A percentile compares a stretch with the other conserved stretches of the same genome.
These are phyloP conservation scores for Boloria euphrosyne DNA, from an alignment of 2,888 invertebrate species.

Conservation along the genomic window DNA sequence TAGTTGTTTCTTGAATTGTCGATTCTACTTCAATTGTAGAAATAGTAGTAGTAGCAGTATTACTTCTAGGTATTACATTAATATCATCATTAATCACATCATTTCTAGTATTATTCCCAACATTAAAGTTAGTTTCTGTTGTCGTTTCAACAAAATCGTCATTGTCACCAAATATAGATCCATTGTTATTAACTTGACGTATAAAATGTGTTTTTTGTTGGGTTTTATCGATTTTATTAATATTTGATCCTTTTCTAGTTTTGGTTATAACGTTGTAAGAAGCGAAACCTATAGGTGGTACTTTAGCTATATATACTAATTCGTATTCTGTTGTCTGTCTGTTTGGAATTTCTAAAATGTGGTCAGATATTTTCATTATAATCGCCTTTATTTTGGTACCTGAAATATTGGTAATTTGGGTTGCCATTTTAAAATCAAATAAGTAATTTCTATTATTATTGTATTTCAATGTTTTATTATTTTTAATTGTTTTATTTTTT, in stretches of 20 bases:
- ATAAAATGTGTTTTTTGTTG: conserved; percentile 52
- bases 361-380: conserved; percentile 82
- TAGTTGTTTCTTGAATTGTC: conserved; percentile 15
- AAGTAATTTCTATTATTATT: too few species aligned
- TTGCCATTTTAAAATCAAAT: too few species aligned
- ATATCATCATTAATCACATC: conserved; percentile 16
- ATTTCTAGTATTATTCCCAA: conserved; percentile 14
- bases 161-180: conserved; percentile 40
- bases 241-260: conserved; percentile 43
- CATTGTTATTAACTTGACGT: conserved; percentile 48
- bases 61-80: conserved; percentile 16
- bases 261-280: conserved; percentile 78
- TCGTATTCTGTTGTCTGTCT: conserved; percentile 83
- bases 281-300: conserved; percentile 87
- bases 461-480: too few species aligned
- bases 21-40: conserved; percentile 14
- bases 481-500: too few species aligned
- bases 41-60: conserved; percentile 1
- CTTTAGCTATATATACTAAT: conserved; percentile 85
- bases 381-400: conserved; percentile 78
- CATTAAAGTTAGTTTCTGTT: conserved; percentile 8
- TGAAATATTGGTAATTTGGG: conserved; percentile 19
- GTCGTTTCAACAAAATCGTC: conserved; percentile 45
- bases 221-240: conserved; percentile 51
- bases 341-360: conserved; percentile 79